phyloP scores from a whole-genome alignment of 2,113 vertebrate genomes.

The Capricornis sumatraensis region DNA sequence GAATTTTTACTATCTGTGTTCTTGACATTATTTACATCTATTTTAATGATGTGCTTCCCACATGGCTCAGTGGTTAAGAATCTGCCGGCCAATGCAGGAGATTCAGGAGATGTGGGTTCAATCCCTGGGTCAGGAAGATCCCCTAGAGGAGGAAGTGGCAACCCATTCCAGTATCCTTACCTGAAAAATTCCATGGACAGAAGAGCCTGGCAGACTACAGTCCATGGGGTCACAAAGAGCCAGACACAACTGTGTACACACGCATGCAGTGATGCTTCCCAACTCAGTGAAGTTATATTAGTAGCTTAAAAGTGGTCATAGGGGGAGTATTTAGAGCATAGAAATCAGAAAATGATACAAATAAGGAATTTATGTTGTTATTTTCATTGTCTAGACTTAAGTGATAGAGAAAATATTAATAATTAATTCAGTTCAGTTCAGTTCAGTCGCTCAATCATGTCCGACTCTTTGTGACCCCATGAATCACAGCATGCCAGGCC shows the following conservation, averaged over 20 bases:
- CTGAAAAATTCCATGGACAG: neutral
- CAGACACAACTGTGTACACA: neutral
- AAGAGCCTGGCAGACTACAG: neutral
- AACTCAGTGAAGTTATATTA: neutral
- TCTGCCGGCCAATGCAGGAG: neutral
- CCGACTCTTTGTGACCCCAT: fast-evolving
- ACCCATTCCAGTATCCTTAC: neutral
- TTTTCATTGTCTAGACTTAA: neutral
- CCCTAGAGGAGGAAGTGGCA: neutral
- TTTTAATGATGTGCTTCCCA: neutral
- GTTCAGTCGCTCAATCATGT: no score
- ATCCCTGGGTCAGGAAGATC: neutral
- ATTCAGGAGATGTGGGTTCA: neutral
- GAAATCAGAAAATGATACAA: neutral
- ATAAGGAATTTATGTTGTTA: neutral
- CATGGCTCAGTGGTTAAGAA: neutral
- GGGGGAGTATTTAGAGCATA: neutral
- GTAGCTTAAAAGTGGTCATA: neutral
- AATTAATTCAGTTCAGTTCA: neutral
- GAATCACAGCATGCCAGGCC: no score
- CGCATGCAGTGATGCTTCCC: neutral
- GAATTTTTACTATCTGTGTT: neutral
- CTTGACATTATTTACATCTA: neutral
- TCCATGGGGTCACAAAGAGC: neutral
- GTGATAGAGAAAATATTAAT: neutral